These are phyloP conservation scores for Helogale parvula DNA, from an alignment of 2,113 vertebrate species.

Conservation along the genomic window DNA sequence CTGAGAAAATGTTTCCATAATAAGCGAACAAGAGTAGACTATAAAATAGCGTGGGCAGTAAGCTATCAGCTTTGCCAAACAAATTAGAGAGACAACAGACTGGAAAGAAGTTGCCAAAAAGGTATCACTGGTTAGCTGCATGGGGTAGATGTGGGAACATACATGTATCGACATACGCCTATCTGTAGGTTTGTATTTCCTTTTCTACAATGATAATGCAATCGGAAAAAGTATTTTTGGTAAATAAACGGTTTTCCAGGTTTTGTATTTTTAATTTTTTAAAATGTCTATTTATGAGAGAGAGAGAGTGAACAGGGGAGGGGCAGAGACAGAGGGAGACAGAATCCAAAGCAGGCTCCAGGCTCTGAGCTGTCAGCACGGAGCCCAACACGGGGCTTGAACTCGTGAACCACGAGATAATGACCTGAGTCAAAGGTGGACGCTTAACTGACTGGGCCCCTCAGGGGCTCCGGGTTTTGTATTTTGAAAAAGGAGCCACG, in stretches of 20 bases:
- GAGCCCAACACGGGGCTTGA: accelerated
- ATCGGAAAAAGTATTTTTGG: not conserved
- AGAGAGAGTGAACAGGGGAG: too few species aligned
- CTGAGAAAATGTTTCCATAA: not conserved
- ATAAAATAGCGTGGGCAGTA: not conserved
- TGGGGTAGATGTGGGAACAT: not conserved
- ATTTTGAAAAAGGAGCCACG: not conserved
- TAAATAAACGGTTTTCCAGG: not conserved
- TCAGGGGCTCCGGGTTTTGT: too few species aligned
- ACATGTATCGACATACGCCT: not conserved
- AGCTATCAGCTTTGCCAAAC: not conserved
- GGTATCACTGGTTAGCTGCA: not conserved
- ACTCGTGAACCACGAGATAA: too few species aligned
- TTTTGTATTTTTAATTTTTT: not conserved
- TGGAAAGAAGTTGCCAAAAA: constrained; percentile 16
- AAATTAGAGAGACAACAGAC: not conserved
- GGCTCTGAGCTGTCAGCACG: too few species aligned
- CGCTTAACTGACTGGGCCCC: too few species aligned
- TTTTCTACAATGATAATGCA: constrained; percentile 1
- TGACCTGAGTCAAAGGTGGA: too few species aligned
- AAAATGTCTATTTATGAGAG: too few species aligned
- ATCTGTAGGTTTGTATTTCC: not conserved
- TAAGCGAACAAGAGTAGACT: not conserved
- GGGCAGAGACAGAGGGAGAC: too few species aligned
- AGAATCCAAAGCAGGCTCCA: too few species aligned